Conservation (phyloP, 2,113 vertebrate genomes). For the Pomatorhinus ruficollis region DNA sequence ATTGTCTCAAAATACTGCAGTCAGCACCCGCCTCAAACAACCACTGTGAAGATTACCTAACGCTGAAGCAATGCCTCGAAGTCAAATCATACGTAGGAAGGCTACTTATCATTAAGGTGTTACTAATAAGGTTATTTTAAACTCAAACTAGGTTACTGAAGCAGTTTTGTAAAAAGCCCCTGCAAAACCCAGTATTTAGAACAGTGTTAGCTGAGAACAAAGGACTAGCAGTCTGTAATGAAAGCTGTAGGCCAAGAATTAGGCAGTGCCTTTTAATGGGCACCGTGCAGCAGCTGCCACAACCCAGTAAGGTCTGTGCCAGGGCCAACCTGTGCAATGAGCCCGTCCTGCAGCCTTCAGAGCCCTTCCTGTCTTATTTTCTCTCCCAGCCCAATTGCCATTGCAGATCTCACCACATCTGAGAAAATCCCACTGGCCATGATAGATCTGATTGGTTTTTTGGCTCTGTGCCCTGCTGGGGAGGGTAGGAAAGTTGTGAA, state of each 20-base stretch:
- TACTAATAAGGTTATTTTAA: slow-evolving; percentile 62
- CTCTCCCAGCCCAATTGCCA: fast-evolving
- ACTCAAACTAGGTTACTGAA: slow-evolving; percentile 28
- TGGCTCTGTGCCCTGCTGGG: not conserved
- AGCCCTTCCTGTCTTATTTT: not conserved
- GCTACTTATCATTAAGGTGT: not conserved
- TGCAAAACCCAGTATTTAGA: not conserved
- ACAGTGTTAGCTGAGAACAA: not conserved
- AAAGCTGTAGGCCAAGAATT: not conserved
- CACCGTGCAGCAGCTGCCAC: not conserved
- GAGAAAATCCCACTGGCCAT: not conserved
- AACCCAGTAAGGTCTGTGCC: too few species aligned
- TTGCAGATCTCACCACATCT: not conserved
- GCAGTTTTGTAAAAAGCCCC: not conserved
- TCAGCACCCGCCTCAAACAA: not conserved
- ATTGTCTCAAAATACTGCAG: not conserved
- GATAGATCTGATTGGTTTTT: not conserved
- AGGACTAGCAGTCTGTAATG: not conserved
- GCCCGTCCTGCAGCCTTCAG: not conserved
- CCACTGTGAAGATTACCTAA: not conserved
- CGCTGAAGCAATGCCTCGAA: not conserved
- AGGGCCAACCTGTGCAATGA: not conserved
- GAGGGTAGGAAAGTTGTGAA: not conserved
- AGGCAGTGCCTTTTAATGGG: not conserved
- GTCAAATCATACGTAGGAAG: slow-evolving; percentile 1